Percentiles rank a stretch among this genome's conserved stretches.
These are phyloP conservation scores for Quadroppia sp. DNA, from an alignment of 2,888 invertebrate genomes.

Conservation along the genomic window DNA sequence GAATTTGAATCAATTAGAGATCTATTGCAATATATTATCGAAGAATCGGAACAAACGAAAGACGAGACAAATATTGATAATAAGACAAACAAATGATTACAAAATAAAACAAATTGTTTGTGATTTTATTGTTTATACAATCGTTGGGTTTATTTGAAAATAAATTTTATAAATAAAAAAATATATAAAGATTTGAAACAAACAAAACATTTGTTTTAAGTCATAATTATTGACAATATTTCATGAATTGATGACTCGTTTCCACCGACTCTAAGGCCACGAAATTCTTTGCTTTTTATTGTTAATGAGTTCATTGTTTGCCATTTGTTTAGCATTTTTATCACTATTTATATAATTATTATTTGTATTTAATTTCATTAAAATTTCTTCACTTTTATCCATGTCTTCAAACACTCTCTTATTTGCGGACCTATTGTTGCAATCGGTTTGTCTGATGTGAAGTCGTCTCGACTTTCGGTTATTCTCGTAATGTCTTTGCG, in stretches of 20 bases:
- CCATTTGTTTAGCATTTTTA: not conserved
- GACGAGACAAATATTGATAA: not conserved
- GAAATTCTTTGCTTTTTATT: conserved; percentile 26
- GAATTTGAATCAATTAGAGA: conserved; percentile 82
- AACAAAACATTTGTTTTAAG: not conserved
- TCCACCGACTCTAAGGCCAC: not conserved
- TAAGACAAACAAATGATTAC: not conserved
- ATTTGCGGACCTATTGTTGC: not conserved
- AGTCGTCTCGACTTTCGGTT: not conserved
- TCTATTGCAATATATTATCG: conserved; percentile 68
- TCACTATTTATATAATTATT: not conserved
- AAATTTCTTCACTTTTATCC: not conserved
- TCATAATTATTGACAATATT: not conserved
- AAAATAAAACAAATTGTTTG: no score
- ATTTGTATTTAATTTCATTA: not conserved
- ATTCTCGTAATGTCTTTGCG: conserved; percentile 3
- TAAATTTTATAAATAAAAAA: not conserved
- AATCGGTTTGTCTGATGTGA: not conserved
- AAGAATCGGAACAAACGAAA: conserved; percentile 51
- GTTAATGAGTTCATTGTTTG: not conserved
- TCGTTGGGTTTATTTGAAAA: not conserved
- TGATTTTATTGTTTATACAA: conserved; percentile 27
- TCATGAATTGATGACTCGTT: not conserved
- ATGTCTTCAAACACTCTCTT: conserved; percentile 19
- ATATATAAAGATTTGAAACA: not conserved